Evolutionary conservation across 2,888 invertebrate species (phyloP), one percentile per base, ranked within the genome.

Genomic region (Eristalinus aeneus): DNA sequence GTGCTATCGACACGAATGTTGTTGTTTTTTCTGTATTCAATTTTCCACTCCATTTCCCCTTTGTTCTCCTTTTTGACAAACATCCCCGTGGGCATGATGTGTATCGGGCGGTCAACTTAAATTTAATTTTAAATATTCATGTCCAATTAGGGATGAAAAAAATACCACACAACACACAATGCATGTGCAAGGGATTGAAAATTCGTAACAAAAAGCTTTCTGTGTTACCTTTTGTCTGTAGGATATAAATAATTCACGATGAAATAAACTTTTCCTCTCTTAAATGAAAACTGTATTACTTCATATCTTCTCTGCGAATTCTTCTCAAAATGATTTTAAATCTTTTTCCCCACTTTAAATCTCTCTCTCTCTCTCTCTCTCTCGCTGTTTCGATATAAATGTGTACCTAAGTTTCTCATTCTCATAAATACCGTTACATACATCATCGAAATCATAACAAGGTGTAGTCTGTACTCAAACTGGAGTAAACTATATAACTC

Each of bases 381-480:
- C 64, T 27, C 16, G 27, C 9, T 32, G 2, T 36, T 27, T 5
- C 27, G 27, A 27, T 20, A 31, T 27, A 31, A 46, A 16, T 16
- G 16, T 16, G 16, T 46, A 39, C 39, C 12, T 20, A 56, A 16
- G 39, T 71, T 54, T 61, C 20, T 61, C 67, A 54, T 36, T 60
- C 76, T 75, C 58, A 74, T n/a, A 56, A 36, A 53, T 68, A 67
- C 23, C 36, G 27, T 71, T 27, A 65, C 67, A 72, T 64, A 73
- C 63, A 64, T 34, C 69, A 74, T 74, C 32, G n/a, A 65, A 65
- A 65, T 69, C 63, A 78, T 56, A 27, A 69, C 61, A 56, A 69
- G 34, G 6, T 34, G 9, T 16, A 16, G 8, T 16, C 34, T 6
- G 1, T 34, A 8, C 34, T 6, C 34, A 16, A n/a, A 46, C 22